A percentile compares a stretch with the other conserved stretches of the same genome.
Conservation (phyloP, 2,888 invertebrate genomes). For the Dioctria rufipes region DNA sequence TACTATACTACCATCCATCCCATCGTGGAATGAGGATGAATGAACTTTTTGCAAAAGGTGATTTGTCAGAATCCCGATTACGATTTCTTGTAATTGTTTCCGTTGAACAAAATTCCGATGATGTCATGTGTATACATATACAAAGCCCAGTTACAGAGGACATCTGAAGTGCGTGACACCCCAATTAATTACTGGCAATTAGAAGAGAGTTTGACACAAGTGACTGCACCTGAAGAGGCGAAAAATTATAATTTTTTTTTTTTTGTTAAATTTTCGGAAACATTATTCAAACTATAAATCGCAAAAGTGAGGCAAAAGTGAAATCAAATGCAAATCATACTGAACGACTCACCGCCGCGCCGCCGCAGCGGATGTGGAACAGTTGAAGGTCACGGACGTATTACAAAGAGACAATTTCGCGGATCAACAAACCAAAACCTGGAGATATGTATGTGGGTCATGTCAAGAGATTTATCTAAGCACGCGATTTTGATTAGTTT, state of each 20-base stretch:
- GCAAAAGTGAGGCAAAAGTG: not conserved
- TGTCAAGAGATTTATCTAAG: slow-evolving; percentile 10
- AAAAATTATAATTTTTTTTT: not conserved
- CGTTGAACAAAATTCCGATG: slow-evolving; percentile 21
- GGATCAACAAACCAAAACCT: slow-evolving; percentile 20
- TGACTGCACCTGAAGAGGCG: not conserved
- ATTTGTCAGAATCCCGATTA: slow-evolving; percentile 7
- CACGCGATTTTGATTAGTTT: slow-evolving; percentile 19
- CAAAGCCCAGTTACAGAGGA: not conserved
- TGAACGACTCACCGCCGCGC: not conserved
- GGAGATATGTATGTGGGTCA: slow-evolving; percentile 34
- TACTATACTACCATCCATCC: not conserved
- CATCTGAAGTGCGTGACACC: slow-evolving; percentile 32
- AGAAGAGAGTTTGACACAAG: not conserved
- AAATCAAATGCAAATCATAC: slow-evolving; percentile 25
- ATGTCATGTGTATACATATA: slow-evolving; percentile 25
- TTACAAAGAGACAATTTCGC: not conserved
- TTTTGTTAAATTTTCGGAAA: not conserved
- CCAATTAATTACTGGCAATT: slow-evolving; percentile 33
- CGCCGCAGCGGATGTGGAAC: slow-evolving; percentile 20
- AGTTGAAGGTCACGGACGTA: slow-evolving; percentile 43
- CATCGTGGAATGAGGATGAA: slow-evolving; percentile 39
- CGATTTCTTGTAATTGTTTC: slow-evolving; percentile 51
- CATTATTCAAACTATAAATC: not conserved
- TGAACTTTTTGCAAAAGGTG: slow-evolving; percentile 12